A percentile compares a stretch with the other conserved stretches of the same genome.
phyloP scores from a whole-genome alignment of 2,797 vertebrate genomes.

The Peromyscus aztecus region DNA sequence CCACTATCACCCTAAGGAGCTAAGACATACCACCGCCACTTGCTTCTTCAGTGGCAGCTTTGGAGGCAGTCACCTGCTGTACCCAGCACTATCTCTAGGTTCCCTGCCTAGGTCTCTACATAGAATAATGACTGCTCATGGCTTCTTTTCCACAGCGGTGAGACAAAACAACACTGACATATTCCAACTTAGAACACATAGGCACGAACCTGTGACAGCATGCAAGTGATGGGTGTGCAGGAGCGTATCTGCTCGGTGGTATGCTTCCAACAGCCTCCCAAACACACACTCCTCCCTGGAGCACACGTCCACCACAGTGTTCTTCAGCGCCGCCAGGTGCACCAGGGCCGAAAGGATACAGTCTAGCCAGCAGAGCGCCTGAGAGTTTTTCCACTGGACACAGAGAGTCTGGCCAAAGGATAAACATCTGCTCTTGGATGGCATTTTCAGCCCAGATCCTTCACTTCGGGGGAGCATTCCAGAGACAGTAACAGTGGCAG shows the following conservation, averaged over 20 bases:
- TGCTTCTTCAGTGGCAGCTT: neutral
- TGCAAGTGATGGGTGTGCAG: slow-evolving; percentile 81
- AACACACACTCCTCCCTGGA: slow-evolving; percentile 86
- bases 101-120: neutral
- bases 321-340: slow-evolving; percentile 89
- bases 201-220: slow-evolving; percentile 86
- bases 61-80: neutral
- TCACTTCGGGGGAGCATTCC: slow-evolving; percentile 60
- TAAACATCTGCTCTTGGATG: neutral
- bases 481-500: neutral
- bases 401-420: slow-evolving; percentile 80
- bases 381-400: slow-evolving; percentile 93
- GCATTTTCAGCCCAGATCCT: slow-evolving; percentile 69
- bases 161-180: neutral
- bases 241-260: slow-evolving; percentile 87
- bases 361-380: slow-evolving; percentile 95
- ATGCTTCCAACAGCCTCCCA: slow-evolving; percentile 88
- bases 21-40: neutral
- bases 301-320: slow-evolving; percentile 54
- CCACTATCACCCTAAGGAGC: neutral
- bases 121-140: neutral
- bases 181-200: neutral
- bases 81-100: neutral
- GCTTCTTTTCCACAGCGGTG: neutral
- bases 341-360: slow-evolving; percentile 93